Evolutionary conservation across 2,113 vertebrate species (phyloP).

Genomic region (Alces alces): DNA sequence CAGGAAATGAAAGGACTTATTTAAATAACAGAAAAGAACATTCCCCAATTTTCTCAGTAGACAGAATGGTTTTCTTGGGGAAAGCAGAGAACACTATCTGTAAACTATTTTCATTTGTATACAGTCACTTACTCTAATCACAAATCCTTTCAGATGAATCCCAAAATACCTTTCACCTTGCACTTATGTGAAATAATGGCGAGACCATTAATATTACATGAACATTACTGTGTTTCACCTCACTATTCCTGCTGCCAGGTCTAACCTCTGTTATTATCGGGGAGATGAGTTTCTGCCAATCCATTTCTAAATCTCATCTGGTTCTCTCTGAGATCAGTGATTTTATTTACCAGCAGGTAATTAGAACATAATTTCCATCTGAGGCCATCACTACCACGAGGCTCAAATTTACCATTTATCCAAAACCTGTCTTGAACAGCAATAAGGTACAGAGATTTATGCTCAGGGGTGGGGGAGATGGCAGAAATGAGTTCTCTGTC

Average conservation of each 20-base stretch:
- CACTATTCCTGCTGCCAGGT: neutral
- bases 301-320: neutral
- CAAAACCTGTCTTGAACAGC: neutral
- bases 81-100: neutral
- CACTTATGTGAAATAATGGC: neutral
- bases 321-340: neutral
- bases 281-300: neutral
- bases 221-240: neutral
- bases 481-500: neutral
- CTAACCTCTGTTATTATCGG: neutral
- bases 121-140: neutral
- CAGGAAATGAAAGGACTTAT: neutral
- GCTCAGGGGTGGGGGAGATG: neutral
- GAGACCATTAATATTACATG: neutral
- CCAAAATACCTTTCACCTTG: neutral
- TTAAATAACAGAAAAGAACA: neutral
- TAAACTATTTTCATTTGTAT: neutral
- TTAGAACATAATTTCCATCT: neutral
- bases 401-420: neutral
- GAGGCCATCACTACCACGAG: neutral
- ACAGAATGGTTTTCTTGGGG: neutral
- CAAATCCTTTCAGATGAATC: neutral
- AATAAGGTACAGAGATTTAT: neutral
- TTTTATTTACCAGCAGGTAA: neutral
- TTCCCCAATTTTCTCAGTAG: neutral